Percentiles rank a stretch among this genome's conserved stretches.
Conservation (phyloP, 2,113 vertebrate genomes). For the Ifrita kowaldi region DNA sequence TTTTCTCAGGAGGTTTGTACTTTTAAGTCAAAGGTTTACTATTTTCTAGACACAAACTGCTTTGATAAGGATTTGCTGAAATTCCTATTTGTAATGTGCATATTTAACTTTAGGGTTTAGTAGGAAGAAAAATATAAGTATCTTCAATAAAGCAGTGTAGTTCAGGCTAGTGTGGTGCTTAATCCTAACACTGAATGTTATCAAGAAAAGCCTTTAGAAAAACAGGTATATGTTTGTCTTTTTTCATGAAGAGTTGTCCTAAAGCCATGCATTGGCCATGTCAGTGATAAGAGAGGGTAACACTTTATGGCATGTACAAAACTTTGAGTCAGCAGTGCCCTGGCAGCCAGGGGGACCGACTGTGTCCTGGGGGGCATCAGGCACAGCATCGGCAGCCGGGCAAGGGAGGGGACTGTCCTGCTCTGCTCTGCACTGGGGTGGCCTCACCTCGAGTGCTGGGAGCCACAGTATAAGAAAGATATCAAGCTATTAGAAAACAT, state of each 20-base stretch:
- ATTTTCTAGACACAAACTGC: background rate
- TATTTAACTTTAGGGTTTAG: background rate
- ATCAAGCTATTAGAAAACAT: background rate
- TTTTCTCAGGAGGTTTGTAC: background rate
- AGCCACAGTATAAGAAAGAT: background rate
- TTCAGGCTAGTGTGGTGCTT: background rate
- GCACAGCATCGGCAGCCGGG: rapidly evolving
- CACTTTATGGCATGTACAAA: background rate
- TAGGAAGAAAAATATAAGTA: background rate
- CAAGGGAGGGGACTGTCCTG: background rate
- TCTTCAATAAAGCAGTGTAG: background rate
- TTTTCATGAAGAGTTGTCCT: background rate
- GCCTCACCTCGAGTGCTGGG: background rate
- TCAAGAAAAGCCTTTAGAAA: background rate
- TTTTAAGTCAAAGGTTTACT: background rate
- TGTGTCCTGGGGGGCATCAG: rapidly evolving
- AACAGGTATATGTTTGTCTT: background rate
- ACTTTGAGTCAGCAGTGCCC: background rate
- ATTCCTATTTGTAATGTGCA: background rate
- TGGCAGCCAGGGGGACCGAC: background rate
- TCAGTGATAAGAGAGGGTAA: background rate
- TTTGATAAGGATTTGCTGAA: background rate
- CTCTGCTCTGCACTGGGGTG: rapidly evolving
- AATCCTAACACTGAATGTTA: background rate
- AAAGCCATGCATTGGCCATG: background rate